Percentiles rank a stretch among this genome's conserved stretches.
Evolutionary conservation across 2,797 vertebrate species (phyloP).

Genomic region (Petrocephalus sullivani): DNA sequence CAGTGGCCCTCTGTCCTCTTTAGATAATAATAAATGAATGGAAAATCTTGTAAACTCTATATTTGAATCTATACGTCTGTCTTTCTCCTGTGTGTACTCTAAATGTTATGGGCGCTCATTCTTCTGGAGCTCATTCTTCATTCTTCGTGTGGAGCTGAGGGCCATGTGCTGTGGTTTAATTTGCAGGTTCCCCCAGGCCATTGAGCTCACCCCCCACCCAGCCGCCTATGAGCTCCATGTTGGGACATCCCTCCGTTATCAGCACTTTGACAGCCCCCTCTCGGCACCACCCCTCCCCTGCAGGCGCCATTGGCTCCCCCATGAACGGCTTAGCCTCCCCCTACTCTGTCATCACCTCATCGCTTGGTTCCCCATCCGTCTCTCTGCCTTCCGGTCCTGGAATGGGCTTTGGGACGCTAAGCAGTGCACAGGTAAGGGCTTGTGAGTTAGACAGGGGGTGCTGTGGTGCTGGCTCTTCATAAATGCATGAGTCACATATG

Average conservation of each 20-base stretch:
- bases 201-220: constrained; percentile 68
- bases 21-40: neutral
- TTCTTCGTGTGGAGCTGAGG: neutral
- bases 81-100: neutral
- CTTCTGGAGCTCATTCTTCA: neutral
- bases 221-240: constrained; percentile 63
- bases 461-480: neutral
- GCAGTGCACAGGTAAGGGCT: constrained; percentile 74
- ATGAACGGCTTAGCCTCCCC: constrained; percentile 73
- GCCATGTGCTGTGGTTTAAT: constrained; percentile 7
- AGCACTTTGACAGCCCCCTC: constrained; percentile 60
- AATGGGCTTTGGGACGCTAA: constrained; percentile 70
- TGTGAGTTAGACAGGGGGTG: neutral
- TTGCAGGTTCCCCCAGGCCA: constrained; percentile 65
- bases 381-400: constrained; percentile 71
- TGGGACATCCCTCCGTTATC: constrained; percentile 75
- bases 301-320: constrained; percentile 65
- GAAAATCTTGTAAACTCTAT: neutral
- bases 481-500: neutral
- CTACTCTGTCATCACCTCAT: constrained; percentile 79
- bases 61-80: neutral
- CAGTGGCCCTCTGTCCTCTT: neutral
- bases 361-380: constrained; percentile 69
- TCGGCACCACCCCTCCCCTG: constrained; percentile 63
- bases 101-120: neutral